A percentile compares a stretch with the other conserved stretches of the same genome.
phyloP scores from a whole-genome alignment of 2,888 invertebrate species.

The Patella ulyssiponensis region DNA sequence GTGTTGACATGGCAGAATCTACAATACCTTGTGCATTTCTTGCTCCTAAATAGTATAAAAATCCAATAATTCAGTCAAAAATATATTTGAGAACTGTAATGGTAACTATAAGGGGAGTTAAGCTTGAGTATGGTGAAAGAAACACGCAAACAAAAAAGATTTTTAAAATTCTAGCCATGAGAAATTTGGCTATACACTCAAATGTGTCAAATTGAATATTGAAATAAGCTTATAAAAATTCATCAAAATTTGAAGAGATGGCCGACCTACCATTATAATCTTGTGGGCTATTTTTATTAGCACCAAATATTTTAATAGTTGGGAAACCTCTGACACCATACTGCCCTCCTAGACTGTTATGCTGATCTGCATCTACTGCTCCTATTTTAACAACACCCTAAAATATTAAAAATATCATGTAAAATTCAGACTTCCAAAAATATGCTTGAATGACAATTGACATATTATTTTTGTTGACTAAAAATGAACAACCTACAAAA shows the following conservation, averaged over 20 bases:
- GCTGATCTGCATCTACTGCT: slow-evolving; percentile 91
- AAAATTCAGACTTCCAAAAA: too few species aligned
- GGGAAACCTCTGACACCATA: slow-evolving; percentile 94
- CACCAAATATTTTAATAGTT: slow-evolving; percentile 93
- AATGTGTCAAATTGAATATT: not conserved
- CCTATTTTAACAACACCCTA: slow-evolving; percentile 95
- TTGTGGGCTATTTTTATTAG: slow-evolving; percentile 85
- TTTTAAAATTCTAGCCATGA: not conserved
- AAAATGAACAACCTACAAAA: too few species aligned
- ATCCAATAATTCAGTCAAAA: too few species aligned
- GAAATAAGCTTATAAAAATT: not conserved
- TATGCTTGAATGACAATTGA: too few species aligned
- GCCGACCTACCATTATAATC: slow-evolving; percentile 81
- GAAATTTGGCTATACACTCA: not conserved
- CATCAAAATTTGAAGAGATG: too few species aligned
- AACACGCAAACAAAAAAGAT: too few species aligned
- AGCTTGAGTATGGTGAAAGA: too few species aligned
- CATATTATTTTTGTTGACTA: too few species aligned
- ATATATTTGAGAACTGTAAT: too few species aligned
- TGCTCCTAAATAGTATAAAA: slow-evolving; percentile 73
- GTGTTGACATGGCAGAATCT: slow-evolving; percentile 86
- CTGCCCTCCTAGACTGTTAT: slow-evolving; percentile 84
- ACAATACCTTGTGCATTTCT: slow-evolving; percentile 89
- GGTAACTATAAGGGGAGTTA: too few species aligned
- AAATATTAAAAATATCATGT: slow-evolving; percentile 32